Evolutionary conservation across 2,797 vertebrate genomes (phyloP).

Genomic region (Nothura maculosa): DNA sequence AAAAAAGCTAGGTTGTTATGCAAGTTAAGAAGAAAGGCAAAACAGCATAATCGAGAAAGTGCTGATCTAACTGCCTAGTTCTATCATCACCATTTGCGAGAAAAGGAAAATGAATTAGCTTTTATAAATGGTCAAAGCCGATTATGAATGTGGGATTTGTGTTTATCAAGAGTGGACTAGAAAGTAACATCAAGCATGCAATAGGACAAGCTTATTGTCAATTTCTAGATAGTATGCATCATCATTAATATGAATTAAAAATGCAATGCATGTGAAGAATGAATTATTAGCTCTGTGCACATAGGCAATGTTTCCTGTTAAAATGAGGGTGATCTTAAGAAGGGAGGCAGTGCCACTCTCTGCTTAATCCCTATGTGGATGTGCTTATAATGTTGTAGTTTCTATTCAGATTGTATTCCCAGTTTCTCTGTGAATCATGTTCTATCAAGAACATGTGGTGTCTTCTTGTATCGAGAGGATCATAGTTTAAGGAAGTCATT

Average conservation of each 20-base stretch:
- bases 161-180: neutral
- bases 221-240: neutral
- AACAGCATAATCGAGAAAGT: neutral
- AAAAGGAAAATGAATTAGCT: neutral
- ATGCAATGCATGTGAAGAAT: neutral
- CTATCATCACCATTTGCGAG: neutral
- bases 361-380: neutral
- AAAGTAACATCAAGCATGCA: neutral
- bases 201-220: neutral
- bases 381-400: neutral
- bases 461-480: neutral
- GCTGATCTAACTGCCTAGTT: neutral
- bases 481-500: neutral
- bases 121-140: neutral
- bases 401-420: neutral
- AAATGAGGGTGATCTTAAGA: neutral
- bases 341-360: neutral
- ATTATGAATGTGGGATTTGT: neutral
- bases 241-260: neutral
- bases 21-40: neutral
- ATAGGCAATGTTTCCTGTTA: neutral
- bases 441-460: neutral
- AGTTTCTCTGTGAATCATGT: neutral
- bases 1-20: neutral
- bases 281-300: neutral